Evolutionary conservation across 2,797 vertebrate species (phyloP), one percentile per base, ranked within the genome.

Genomic region (Tadarida brasiliensis): DNA sequence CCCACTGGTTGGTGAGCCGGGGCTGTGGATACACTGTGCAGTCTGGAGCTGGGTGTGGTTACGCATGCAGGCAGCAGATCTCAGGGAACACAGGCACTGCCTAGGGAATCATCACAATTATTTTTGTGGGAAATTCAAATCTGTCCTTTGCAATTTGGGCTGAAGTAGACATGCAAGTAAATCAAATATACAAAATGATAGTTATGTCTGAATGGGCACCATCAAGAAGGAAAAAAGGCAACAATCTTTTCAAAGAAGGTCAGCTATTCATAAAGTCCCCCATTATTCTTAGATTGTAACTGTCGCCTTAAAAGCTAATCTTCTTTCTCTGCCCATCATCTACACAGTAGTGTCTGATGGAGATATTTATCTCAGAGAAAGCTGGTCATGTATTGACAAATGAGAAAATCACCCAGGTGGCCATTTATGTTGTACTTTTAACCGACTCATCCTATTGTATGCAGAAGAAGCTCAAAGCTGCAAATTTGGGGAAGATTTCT

Each of bases 381-480:
- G 63, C 7, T 19, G 35, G n/a, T 78, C 91, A 87, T 71, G 51
- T 87, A 28, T 47, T 89, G 89, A 92, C 83, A 49, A 96, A 30
- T 51, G 81, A 87, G 80, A 47, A 65, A 68, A 47, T 90, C 22
- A 80, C 77, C 26, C 30, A 54, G 24, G 61, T 28, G 51, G 91
- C 57, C 22, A 87, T 92, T 92, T 24, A 70, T 49, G 30, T 82
- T 89, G 54, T 65, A 76, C 15, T 90, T 96, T 54, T 97, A 85
- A 87, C 70, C 11, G 67, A 95, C 95, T 15, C 28, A 90, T 44
- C 20, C 78, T 90, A 4, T 11, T 91, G 15, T 94, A 93, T n/a
- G 77, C 19, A 91, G 47, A 96, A 94, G 56, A 95, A 71, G 70
- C 57, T 95, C 97, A 96, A 97, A 28, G 17, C 44, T 77, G 70